Evolutionary conservation across 37 sponge, comb jelly and placozoan genomes (phyloP), one percentile per base, ranked within the genome.

Genomic region (Axinella damicornis): DNA sequence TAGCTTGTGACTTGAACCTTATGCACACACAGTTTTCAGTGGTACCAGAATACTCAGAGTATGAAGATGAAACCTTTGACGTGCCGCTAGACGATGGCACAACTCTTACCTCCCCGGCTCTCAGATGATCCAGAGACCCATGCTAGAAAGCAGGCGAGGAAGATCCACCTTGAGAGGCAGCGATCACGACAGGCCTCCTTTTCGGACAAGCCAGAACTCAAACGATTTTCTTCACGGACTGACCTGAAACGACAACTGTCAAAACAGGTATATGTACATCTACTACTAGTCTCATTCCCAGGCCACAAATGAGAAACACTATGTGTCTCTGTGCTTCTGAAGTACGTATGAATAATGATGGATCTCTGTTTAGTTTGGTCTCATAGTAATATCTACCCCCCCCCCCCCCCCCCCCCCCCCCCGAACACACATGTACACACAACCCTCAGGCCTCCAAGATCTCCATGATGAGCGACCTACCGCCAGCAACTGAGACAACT

Each of bases 231-330:
- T 14, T 87, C 80, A 31, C 39, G 64, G 2, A 62, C 63, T 25
- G 80, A 87, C 18, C 60, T 88, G 58, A 81, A 39, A 41, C 37
- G 80, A 62, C 87, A 87, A 56, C 73, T 87, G 2, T 87, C 80
- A 57, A 87, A 87, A 24, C 80, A 79, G 79, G 20, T 21, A 34
- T 69, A 46, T 9, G 9, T 46, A 12, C 46, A 4, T 9, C 4
- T 46, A 46, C 46, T 46, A 9, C 9, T 9, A 46, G 46, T 46
- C 46, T 46, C 46, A 46, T 46, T 46, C 21, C 52, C 74, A 73
- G 64, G 28, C 64, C 5, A 62, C 18, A 57, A 57, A 32, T n/a
- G 20, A n/a, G 24, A 22, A 20, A 66, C 28, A 33, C 24, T 66
- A 19, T 22, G 17, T 14, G 16, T 14, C 24, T n/a, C 17, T 15